Base-by-base conservation (phyloP, 2,888 invertebrate genomes). In the Cyaniris semiargus region DNA sequence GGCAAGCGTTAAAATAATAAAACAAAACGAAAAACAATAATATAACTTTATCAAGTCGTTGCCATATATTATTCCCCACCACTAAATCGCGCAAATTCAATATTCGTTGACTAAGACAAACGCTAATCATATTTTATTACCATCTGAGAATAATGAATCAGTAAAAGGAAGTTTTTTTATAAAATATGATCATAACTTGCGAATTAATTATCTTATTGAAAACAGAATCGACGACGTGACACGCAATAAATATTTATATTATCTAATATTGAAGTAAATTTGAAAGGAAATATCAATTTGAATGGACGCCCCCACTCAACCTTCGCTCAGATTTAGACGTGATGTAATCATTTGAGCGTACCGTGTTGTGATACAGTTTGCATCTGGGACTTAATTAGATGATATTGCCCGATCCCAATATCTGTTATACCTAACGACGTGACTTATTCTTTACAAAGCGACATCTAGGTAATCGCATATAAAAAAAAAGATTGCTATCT, bases 231-330 rank as follows among this genome's bases (percentile, higher is more conserved):
- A 72, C 79, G 80, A 78, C 79, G 78, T 77, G 78, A 80, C 79
- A 80, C 78, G 77, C 76, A 76, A 80, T 80, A 80, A 80, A 81
- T 81, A 79, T 79, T 77, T 75, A 77, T 80, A 79, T 79, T 82
- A 78, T 78, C 78, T 80, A 79, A 80, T 80, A 80, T 83, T 82
- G 85, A 86, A 86, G 86, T 86, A 83, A 86, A 89, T 91, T 90
- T 84, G 92, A 93, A 92, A 92, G 91, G 91, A 91, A 90, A 91
- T 91, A 90, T 90, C 89, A 86, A 88, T 87, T 89, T 90, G 90
- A 91, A 92, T 90, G 86, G 87, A 90, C 92, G 91, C 92, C 92
- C 86, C 89, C 91, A 87, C 88, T 85, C 86, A 90, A 89, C 93
- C 93, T 93, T 92, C 92, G 86, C 83, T 86, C 85, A 86, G 86